These are phyloP conservation scores for Listronotus oregonensis DNA, from an alignment of 1,140 invertebrate genomes.

Conservation along the genomic window DNA sequence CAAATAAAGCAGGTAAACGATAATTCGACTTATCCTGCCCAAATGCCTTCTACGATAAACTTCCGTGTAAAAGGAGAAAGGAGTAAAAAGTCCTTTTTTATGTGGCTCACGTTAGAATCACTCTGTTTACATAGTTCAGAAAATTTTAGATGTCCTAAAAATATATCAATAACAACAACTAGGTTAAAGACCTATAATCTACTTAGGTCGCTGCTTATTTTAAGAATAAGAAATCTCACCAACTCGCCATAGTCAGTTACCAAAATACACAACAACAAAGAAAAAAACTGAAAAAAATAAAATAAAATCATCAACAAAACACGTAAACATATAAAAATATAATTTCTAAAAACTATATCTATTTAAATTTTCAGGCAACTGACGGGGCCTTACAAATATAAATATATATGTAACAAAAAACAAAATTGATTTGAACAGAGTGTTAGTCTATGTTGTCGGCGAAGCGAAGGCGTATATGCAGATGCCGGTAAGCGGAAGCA, in stretches of 20 bases:
- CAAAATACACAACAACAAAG: conserved; percentile 38
- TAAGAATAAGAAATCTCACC: conserved; percentile 47
- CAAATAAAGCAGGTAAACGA: too few relatives aligned
- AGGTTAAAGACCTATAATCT: conserved; percentile 30
- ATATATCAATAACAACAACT: conserved; percentile 47
- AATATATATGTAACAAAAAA: conserved; percentile 27
- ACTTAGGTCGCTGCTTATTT: conserved; percentile 41
- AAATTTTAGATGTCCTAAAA: conserved; percentile 48
- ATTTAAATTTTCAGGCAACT: conserved; percentile 43
- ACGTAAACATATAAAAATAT: conserved; percentile 50
- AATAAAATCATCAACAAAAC: conserved; percentile 45
- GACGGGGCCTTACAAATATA: conserved; percentile 39
- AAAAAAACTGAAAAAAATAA: conserved; percentile 35
- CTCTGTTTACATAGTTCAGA: conserved; percentile 47
- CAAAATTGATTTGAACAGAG: conserved; percentile 30
- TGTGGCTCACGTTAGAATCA: conserved; percentile 49
- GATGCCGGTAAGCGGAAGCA: conserved; percentile 43
- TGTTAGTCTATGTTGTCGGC: conserved; percentile 44
- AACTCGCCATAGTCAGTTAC: conserved; percentile 48
- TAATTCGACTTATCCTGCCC: too few relatives aligned
- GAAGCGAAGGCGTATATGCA: conserved; percentile 38
- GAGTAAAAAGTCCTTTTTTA: conserved; percentile 43
- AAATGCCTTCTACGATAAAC: too few relatives aligned
- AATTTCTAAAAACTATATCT: conserved; percentile 35
- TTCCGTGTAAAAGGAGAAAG: background rate